Evolutionary conservation across 2,797 vertebrate species (phyloP), one percentile per base, ranked within the genome.

Genomic region (Crenichthys baileyi): DNA sequence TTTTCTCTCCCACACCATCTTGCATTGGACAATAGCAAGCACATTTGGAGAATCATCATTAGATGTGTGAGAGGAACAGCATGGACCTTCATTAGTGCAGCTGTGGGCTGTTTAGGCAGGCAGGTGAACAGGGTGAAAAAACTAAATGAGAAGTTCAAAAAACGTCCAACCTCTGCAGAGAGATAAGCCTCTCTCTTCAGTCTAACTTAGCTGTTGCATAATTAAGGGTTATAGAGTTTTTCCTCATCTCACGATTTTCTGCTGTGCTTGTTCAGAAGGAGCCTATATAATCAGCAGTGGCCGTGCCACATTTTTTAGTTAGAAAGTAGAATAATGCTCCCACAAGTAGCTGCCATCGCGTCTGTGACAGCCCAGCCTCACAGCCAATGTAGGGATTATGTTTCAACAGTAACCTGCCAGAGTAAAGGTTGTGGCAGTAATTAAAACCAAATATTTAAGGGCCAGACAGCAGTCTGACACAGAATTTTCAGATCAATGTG

Each of bases 371-470:
- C 88, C 91, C 91, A 85, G 85, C 90, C 87, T 83, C 39, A 71
- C 82, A 81, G 86, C 78, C 92, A 90, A 39, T 84, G 60, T 81
- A 90, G 91, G 95, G 92, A 95, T 95, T 95, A 93, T 94, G 92
- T 94, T 94, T 92, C 93, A 93, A 91, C 90, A 91, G 90, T 93
- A 93, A 94, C 94, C 94, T 92, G 93, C 88, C 93, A 94, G 94
- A 93, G 92, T 92, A 94, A 94, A 95, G 95, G 94, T 95, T 95
- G 92, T 92, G 90, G 92, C 92, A 94, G 93, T 95, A 95, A 95
- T 95, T 94, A 95, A 96, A 96, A 94, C 93, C 94, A 96, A 96
- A 96, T 95, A 95, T 95, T 95, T 95, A 95, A 95, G 92, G 94
- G 91, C 83, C 91, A 90, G 82, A 91, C 83, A 80, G 87, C 82